These are phyloP conservation scores for Ophioderma brevispina DNA, from an alignment of 35 echinoderm and acorn worm genomes.

Conservation along the genomic window DNA sequence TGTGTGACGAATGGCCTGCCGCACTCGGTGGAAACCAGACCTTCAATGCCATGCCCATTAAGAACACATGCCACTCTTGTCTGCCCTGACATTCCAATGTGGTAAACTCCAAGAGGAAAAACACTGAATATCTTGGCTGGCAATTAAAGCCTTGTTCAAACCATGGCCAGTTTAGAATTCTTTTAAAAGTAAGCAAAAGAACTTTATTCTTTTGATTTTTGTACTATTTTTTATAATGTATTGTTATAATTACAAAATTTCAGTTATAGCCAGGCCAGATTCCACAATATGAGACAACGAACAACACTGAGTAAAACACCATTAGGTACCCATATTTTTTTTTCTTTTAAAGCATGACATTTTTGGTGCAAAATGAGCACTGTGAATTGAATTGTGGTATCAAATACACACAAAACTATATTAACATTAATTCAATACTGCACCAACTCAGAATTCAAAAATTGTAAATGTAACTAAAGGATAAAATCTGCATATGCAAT, in stretches of 20 bases:
- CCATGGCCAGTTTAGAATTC: too few species aligned
- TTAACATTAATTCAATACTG: too few species aligned
- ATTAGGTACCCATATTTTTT: too few species aligned
- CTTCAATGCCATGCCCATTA: not conserved
- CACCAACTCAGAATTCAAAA: too few species aligned
- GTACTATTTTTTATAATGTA: not conserved
- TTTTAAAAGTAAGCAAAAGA: too few species aligned
- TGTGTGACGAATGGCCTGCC: not conserved
- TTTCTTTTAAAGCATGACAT: too few species aligned
- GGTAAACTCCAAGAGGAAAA: not conserved
- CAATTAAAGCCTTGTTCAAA: not conserved
- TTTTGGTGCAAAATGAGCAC: too few species aligned
- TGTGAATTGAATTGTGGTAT: too few species aligned
- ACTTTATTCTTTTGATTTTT: not conserved
- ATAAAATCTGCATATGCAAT: not conserved
- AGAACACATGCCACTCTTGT: not conserved
- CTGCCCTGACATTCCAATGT: not conserved
- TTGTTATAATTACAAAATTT: not conserved
- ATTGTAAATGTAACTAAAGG: too few species aligned
- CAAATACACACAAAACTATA: too few species aligned
- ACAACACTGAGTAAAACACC: not conserved
- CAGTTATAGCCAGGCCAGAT: not conserved
- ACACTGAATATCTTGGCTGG: not conserved
- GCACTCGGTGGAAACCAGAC: constrained; percentile 4
- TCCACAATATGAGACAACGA: not conserved